Evolutionary conservation across 2,113 vertebrate genomes (phyloP).

Genomic region (Zapus hudsonius): DNA sequence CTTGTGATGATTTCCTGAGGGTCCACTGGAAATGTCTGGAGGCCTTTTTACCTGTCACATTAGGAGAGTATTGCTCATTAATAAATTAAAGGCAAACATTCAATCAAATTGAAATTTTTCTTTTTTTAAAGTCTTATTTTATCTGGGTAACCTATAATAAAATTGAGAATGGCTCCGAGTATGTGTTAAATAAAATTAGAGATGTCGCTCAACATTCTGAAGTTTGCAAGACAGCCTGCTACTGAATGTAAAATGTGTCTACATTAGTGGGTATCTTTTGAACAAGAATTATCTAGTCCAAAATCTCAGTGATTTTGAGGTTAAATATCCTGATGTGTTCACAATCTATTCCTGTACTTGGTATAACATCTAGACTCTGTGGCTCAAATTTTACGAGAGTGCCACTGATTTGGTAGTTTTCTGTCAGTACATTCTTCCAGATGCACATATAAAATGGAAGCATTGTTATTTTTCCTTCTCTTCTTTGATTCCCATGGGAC

Average conservation of each 20-base stretch:
- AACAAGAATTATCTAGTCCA: not conserved
- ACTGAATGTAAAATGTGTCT: not conserved
- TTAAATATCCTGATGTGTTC: not conserved
- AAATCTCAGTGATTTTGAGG: not conserved
- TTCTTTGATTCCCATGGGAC: not conserved
- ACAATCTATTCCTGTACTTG: not conserved
- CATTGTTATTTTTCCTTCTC: not conserved
- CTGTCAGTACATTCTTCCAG: not conserved
- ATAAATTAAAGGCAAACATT: not conserved
- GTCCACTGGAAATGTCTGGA: not conserved
- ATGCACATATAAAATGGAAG: not conserved
- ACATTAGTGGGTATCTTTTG: not conserved
- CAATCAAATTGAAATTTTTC: not conserved
- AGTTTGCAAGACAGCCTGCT: not conserved
- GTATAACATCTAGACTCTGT: not conserved
- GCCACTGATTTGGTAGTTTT: not conserved
- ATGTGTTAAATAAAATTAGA: not conserved
- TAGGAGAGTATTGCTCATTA: not conserved
- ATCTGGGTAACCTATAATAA: not conserved
- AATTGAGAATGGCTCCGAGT: rapidly evolving
- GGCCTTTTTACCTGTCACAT: not conserved
- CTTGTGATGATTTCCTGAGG: not conserved
- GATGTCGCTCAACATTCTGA: not conserved
- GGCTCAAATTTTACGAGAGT: not conserved
- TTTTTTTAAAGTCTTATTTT: not conserved